These are phyloP conservation scores for Pocillopora damicornis DNA, from an alignment of 64 coral and sea anemone genomes.

Conservation along the genomic window DNA sequence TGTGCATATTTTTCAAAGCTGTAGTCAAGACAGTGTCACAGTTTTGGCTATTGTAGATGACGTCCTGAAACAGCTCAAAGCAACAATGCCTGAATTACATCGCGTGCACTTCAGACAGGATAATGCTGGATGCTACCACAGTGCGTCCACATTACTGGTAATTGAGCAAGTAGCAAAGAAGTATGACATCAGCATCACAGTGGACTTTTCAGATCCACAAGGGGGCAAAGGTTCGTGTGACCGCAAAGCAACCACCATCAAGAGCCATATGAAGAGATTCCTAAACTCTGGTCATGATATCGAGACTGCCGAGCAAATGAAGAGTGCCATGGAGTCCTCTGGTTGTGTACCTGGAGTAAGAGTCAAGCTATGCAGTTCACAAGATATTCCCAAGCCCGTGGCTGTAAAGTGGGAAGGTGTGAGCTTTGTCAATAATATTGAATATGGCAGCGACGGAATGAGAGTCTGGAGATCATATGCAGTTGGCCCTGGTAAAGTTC, in stretches of 20 bases:
- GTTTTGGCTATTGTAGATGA: constrained; percentile 50
- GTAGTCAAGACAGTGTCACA: constrained; percentile 48
- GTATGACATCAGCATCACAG: background rate
- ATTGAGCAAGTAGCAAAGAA: background rate
- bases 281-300: constrained; percentile 40
- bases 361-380: constrained; percentile 24
- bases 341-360: constrained; percentile 36
- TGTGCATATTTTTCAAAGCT: constrained; percentile 40
- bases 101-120: constrained; percentile 10
- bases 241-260: background rate
- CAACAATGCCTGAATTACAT: constrained; percentile 40
- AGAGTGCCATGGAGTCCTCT: constrained; percentile 17
- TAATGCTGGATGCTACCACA: constrained; percentile 37
- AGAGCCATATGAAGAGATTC: background rate
- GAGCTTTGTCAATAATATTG: constrained; percentile 33
- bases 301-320: constrained; percentile 38
- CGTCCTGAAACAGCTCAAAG: constrained; percentile 40
- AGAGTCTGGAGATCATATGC: constrained; percentile 25
- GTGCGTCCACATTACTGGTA: constrained; percentile 35
- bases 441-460: constrained; percentile 6
- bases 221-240: background rate
- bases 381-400: constrained; percentile 13
- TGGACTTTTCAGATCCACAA: background rate
- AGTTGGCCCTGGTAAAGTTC: constrained; percentile 37
- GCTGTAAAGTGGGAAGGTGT: constrained; percentile 64